Evolutionary conservation across 2,888 invertebrate genomes (phyloP), one percentile per base, ranked within the genome.

Genomic region (Netelia fuscicornis): DNA sequence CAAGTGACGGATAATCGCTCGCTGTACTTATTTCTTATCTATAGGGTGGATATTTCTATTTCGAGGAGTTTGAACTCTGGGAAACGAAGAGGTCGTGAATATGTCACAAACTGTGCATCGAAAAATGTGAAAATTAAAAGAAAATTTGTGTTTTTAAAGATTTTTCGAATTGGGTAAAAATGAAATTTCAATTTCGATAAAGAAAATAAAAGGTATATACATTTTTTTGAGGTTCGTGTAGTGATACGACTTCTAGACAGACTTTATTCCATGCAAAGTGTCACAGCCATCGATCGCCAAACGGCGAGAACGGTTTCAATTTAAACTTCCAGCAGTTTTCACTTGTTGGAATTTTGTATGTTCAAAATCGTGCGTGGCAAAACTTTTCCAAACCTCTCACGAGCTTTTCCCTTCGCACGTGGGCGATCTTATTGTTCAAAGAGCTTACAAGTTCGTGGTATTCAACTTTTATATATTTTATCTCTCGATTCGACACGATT

Each of bases 301-400:
- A 37, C 88, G 89, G 88, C 88, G 89, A 48, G 8, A 13, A 48
- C 11, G 81, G 90, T 92, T 93, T 92, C 91, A 93, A 93, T 93
- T 92, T 92, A 91, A 93, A 91, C 90, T 93, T 91, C 23, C 42
- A 86, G 87, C 85, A 88, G 88, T 87, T 13, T 58, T 58, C 56
- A 87, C 92, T 89, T 93, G 93, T 92, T 91, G 89, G 88, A 87
- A 92, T 93, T 92, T 91, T 91, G 5, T 91, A 91, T 92, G 91
- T 90, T 90, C 89, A 91, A 81, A 92, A 92, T 92, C 90, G 91
- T 89, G 90, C 91, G 92, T 92, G 37, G 92, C 91, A 91, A 92
- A 93, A 92, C 90, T 91, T 91, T 88, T 89, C 88, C 65, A 86
- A 86, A 86, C 87, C 89, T 89, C 88, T 88, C 87, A 44, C 30